Evolutionary conservation across 2,797 vertebrate species (phyloP).

Genomic region (Notoglanidium macrostoma): DNA sequence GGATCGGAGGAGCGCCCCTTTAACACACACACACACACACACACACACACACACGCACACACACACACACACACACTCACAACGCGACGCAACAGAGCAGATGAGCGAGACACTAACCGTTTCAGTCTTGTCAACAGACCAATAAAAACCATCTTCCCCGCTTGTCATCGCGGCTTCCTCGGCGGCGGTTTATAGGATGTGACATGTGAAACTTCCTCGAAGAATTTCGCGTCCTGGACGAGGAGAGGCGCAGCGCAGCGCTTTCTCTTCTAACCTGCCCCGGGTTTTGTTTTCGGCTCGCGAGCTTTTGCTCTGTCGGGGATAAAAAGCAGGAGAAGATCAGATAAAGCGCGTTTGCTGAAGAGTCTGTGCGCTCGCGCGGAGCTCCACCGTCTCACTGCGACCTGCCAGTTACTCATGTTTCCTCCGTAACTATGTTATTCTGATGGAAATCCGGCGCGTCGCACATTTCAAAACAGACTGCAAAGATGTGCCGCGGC

Average conservation of each 20-base stretch:
- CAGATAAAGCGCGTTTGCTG: background rate
- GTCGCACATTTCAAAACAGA: conserved; percentile 58
- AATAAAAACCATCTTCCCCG: background rate
- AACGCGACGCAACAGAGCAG: conserved; percentile 30
- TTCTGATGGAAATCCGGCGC: conserved; percentile 60
- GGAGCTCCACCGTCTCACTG: background rate
- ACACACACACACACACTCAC: conserved; percentile 71
- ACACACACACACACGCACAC: conserved; percentile 72
- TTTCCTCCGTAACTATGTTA: conserved; percentile 44
- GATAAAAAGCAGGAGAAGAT: conserved; percentile 10
- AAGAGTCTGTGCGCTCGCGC: background rate
- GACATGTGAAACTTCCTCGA: conserved; percentile 43
- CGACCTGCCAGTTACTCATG: conserved; percentile 31
- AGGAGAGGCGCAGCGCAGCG: conserved; percentile 33
- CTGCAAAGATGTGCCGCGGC: conserved; percentile 67
- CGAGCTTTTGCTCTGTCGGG: conserved; percentile 9
- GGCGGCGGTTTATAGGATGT: background rate
- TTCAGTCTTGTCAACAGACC: conserved; percentile 25
- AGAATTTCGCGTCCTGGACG: conserved; percentile 9
- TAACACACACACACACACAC: conserved; percentile 79
- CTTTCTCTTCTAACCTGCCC: conserved; percentile 14
- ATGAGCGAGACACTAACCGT: background rate
- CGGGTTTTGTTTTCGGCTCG: conserved; percentile 12
- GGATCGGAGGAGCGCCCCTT: conserved; percentile 77
- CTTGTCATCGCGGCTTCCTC: conserved; percentile 1